A percentile compares a stretch with the other conserved stretches of the same genome.
Conservation (phyloP, 2,888 invertebrate species). For the Polia nebulosa region DNA sequence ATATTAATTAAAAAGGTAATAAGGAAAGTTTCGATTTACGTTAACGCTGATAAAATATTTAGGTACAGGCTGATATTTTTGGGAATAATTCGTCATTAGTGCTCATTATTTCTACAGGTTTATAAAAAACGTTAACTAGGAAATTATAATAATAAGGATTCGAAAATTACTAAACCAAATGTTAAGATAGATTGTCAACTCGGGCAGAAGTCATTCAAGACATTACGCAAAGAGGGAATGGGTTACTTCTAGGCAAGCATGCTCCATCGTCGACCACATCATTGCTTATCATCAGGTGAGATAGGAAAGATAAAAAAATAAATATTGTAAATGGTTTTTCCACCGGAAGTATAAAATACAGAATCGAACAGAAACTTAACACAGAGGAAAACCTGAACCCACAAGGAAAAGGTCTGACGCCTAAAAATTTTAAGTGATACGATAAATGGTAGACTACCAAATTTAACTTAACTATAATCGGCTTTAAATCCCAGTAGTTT, state of each 20-base stretch:
- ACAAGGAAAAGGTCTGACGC: neutral
- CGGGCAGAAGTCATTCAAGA: too few species aligned
- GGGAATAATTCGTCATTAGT: neutral
- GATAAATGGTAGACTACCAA: neutral
- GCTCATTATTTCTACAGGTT: neutral
- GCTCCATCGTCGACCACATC: too few species aligned
- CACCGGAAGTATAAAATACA: too few species aligned
- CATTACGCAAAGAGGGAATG: too few species aligned
- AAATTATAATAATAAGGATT: neutral
- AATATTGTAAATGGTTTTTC: too few species aligned
- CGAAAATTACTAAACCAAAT: neutral
- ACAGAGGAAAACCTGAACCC: neutral
- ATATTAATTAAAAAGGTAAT: neutral
- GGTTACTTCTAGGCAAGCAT: too few species aligned
- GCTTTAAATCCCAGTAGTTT: neutral
- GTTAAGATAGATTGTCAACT: too few species aligned
- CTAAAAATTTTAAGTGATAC: neutral
- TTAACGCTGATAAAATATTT: conserved; percentile 1
- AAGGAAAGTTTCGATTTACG: neutral
- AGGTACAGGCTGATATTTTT: neutral
- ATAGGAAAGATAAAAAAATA: too few species aligned
- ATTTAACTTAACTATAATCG: neutral
- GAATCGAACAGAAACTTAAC: neutral
- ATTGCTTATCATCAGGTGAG: too few species aligned
- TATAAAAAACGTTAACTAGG: neutral